phyloP scores from a whole-genome alignment of 1,140 invertebrate species.

The Lordiphosa collinella region DNA sequence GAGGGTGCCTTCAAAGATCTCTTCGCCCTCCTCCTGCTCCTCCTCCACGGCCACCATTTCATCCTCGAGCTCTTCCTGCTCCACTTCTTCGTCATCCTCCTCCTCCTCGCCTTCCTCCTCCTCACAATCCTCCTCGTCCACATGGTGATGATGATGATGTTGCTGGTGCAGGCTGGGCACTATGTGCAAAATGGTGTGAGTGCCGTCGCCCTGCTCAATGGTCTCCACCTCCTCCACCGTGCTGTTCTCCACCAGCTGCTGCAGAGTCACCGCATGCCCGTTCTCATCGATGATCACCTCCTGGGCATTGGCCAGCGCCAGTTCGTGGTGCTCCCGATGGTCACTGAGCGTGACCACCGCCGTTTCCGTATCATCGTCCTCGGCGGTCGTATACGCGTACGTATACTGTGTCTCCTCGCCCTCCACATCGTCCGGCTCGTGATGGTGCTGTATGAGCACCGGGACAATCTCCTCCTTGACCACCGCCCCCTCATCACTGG shows the following conservation, averaged over 20 bases:
- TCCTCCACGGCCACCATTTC: slow-evolving; percentile 45
- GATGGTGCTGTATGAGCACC: slow-evolving; percentile 54
- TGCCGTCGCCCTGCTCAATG: slow-evolving; percentile 73
- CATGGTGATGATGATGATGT: slow-evolving; percentile 18
- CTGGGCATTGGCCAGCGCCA: slow-evolving; percentile 50
- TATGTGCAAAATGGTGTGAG: slow-evolving; percentile 70
- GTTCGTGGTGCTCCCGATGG: slow-evolving; percentile 43
- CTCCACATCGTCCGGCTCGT: slow-evolving; percentile 37
- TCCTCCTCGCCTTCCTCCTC: slow-evolving; percentile 29
- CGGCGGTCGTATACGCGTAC: slow-evolving; percentile 61
- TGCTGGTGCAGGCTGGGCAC: slow-evolving; percentile 46
- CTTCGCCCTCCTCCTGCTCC: slow-evolving; percentile 21
- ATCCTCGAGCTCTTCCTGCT: slow-evolving; percentile 27
- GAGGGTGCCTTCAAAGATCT: slow-evolving; percentile 53
- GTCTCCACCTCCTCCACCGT: slow-evolving; percentile 72
- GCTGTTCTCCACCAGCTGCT: slow-evolving; percentile 68
- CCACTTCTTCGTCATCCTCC: slow-evolving; percentile 19
- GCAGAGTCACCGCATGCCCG: slow-evolving; percentile 67
- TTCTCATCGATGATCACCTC: slow-evolving; percentile 77
- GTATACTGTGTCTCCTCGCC: slow-evolving; percentile 54
- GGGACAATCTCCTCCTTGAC: slow-evolving; percentile 65
- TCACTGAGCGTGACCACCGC: slow-evolving; percentile 58
- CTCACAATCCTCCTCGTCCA: slow-evolving; percentile 28
- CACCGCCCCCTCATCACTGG: slow-evolving; percentile 6
- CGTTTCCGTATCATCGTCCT: slow-evolving; percentile 57